A percentile compares a stretch with the other conserved stretches of the same genome.
These are phyloP conservation scores for Drosophila acutilabella DNA, from an alignment of 2,888 invertebrate species.

Conservation along the genomic window DNA sequence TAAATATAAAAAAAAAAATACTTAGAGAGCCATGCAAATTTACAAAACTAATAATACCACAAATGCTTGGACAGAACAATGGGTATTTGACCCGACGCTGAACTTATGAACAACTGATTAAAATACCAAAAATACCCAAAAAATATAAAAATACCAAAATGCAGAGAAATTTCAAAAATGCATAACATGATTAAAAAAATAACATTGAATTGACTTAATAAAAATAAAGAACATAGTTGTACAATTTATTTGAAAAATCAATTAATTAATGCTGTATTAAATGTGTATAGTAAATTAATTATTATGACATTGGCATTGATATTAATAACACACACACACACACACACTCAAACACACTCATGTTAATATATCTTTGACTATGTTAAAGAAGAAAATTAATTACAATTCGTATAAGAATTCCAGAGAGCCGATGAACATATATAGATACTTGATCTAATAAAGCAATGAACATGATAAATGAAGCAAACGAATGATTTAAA, in stretches of 20 bases:
- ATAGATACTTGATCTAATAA: slow-evolving; percentile 33
- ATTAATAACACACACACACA: slow-evolving; percentile 36
- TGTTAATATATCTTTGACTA: slow-evolving; percentile 51
- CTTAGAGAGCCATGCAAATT: slow-evolving; percentile 27
- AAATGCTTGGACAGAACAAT: slow-evolving; percentile 50
- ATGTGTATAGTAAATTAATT: slow-evolving; percentile 74
- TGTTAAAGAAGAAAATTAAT: slow-evolving; percentile 32
- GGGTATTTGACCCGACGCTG: slow-evolving; percentile 41
- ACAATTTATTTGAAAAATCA: slow-evolving; percentile 67
- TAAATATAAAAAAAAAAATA: neutral
- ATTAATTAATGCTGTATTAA: slow-evolving; percentile 74
- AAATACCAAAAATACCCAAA: slow-evolving; percentile 21
- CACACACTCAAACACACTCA: slow-evolving; percentile 36
- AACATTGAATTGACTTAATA: slow-evolving; percentile 24
- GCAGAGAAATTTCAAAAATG: neutral
- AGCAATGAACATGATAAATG: slow-evolving; percentile 37
- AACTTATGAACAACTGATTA: slow-evolving; percentile 55
- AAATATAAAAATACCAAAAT: neutral
- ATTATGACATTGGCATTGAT: slow-evolving; percentile 64
- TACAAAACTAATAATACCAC: slow-evolving; percentile 33
- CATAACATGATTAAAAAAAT: slow-evolving; percentile 14
- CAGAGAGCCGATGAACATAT: slow-evolving; percentile 3
- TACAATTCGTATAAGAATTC: slow-evolving; percentile 39
- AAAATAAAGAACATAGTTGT: slow-evolving; percentile 52
- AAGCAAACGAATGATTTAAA: slow-evolving; percentile 50